phyloP scores from a whole-genome alignment of 2,888 invertebrate species.

The Standfussiana lucernea region DNA sequence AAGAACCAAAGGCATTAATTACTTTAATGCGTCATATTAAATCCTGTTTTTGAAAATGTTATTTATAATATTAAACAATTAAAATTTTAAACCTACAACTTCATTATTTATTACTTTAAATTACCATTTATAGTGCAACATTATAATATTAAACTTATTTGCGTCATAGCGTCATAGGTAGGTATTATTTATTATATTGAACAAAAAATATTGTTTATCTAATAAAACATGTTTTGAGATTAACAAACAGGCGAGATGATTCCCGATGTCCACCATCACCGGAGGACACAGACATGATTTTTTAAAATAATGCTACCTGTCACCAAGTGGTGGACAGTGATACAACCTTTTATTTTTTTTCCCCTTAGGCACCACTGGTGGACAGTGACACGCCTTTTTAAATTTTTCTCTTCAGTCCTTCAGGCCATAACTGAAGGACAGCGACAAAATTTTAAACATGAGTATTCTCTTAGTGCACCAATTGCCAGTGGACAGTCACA shows the following conservation, averaged over 20 bases:
- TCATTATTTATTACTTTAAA: not conserved
- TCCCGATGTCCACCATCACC: too few species aligned
- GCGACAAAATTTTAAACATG: too few species aligned
- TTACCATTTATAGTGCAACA: not conserved
- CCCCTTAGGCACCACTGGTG: not conserved
- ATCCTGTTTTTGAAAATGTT: not conserved
- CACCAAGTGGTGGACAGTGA: not conserved
- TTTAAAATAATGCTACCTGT: too few species aligned
- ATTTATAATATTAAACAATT: not conserved
- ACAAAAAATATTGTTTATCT: not conserved
- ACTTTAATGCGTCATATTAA: not conserved
- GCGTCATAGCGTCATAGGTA: not conserved
- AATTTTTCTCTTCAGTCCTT: too few species aligned
- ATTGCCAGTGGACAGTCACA: too few species aligned
- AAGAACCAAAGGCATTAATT: not conserved
- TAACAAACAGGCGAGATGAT: not conserved
- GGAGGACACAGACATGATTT: too few species aligned
- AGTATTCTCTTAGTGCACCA: not conserved
- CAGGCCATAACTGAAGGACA: too few species aligned
- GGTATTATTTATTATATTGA: not conserved
- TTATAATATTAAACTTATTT: not conserved
- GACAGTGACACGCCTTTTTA: too few species aligned
- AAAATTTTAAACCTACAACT: not conserved
- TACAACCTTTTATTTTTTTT: not conserved
- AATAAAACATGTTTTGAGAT: not conserved